Conservation (phyloP, 2,888 invertebrate genomes). For the Tetheella fluctuosa region DNA sequence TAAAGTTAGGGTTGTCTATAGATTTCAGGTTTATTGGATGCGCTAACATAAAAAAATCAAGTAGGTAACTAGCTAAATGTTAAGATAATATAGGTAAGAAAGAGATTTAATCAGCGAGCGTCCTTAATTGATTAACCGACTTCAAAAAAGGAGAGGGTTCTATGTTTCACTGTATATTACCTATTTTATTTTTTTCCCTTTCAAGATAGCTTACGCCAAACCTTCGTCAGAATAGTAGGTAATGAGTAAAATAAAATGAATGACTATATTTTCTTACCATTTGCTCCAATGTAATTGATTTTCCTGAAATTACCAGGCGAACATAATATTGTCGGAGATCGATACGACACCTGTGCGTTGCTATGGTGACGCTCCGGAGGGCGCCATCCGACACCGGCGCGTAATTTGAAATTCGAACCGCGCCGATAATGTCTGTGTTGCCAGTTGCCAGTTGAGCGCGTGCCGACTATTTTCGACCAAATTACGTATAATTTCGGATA, state of each 20-base stretch:
- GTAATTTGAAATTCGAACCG: conserved; percentile 83
- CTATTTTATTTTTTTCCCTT: too few relatives aligned
- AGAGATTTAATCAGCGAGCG: too few relatives aligned
- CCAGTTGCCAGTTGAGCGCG: conserved; percentile 53
- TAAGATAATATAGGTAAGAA: not conserved
- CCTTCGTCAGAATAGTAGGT: too few relatives aligned
- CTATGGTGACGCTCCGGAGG: conserved; percentile 72
- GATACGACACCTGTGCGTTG: conserved; percentile 80
- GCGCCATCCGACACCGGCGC: conserved; percentile 79
- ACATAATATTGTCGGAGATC: conserved; percentile 61
- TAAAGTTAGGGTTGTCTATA: conserved; percentile 4
- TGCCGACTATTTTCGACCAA: conserved; percentile 64
- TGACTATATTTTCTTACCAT: not conserved
- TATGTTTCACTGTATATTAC: too few relatives aligned
- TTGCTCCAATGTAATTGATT: not conserved
- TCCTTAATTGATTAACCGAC: too few relatives aligned
- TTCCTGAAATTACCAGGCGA: conserved; percentile 46
- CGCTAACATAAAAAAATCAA: too few relatives aligned
- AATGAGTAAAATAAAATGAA: too few relatives aligned
- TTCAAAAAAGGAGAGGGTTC: too few relatives aligned
- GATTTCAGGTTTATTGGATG: too few relatives aligned
- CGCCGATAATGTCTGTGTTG: conserved; percentile 77
- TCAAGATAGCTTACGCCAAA: too few relatives aligned
- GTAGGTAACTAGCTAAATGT: too few relatives aligned
- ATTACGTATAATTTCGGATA: conserved; percentile 70